Percentiles rank a stretch among this genome's conserved stretches.
These are phyloP conservation scores for Anneissia japonica DNA, from an alignment of 35 echinoderm and acorn worm genomes.

Conservation along the genomic window DNA sequence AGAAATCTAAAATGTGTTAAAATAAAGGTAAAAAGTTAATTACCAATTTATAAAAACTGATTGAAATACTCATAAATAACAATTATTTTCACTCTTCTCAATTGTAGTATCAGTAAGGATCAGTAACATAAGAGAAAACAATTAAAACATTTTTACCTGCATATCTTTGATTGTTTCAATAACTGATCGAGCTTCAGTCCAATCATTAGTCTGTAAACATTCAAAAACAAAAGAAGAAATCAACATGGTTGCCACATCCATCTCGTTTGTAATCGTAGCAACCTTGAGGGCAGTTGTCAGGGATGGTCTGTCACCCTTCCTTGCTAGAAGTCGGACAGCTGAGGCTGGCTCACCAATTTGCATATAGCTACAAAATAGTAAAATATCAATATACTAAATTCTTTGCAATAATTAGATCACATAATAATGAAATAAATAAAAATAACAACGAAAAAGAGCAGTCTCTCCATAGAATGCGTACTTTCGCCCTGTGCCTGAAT, in stretches of 20 bases:
- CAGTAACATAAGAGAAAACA: no score
- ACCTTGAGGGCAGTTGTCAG: conserved; percentile 61
- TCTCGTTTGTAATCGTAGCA: conserved; percentile 57
- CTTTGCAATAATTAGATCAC: not conserved
- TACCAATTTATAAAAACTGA: no score
- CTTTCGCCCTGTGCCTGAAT: no score
- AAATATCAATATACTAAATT: not conserved
- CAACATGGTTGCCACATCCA: conserved; percentile 21
- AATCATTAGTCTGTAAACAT: conserved; percentile 59
- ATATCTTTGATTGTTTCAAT: not conserved
- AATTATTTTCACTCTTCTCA: no score
- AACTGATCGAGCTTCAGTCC: conserved; percentile 32
- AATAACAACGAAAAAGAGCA: not conserved
- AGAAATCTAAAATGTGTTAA: no score
- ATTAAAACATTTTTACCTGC: not conserved
- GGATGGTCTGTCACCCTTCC: conserved; percentile 58
- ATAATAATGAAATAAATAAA: not conserved
- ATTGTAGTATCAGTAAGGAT: no score
- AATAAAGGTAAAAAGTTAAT: no score
- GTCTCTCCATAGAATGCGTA: no score
- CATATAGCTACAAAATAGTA: conserved; percentile 56
- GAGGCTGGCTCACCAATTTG: conserved; percentile 51
- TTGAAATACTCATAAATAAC: no score
- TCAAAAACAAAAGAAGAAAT: conserved; percentile 65
- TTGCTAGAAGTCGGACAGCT: conserved; percentile 70